Evolutionary conservation across 1,140 invertebrate genomes (phyloP).

Genomic region (Drosophila lowei): DNA sequence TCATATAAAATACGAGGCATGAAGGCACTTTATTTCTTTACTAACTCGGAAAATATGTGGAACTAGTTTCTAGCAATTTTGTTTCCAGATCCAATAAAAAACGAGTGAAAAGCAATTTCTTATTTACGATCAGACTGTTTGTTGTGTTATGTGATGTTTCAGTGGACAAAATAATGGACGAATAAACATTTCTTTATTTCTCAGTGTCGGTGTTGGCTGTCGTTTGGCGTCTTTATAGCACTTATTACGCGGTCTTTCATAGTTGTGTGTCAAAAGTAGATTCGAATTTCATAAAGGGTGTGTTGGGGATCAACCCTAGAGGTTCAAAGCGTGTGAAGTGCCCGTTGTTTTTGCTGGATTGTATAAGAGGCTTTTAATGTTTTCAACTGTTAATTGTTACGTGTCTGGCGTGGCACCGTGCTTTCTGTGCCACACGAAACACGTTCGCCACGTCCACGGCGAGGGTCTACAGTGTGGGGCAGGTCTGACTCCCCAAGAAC

Average conservation of each 20-base stretch:
- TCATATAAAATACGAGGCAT: not conserved
- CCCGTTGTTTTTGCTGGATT: slow-evolving; percentile 53
- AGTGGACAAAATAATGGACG: slow-evolving; percentile 44
- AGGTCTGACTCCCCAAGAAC: slow-evolving; percentile 13
- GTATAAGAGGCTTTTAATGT: slow-evolving; percentile 73
- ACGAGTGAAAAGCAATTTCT: not conserved
- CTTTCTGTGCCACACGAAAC: slow-evolving; percentile 34
- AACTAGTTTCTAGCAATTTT: no score
- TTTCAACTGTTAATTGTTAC: slow-evolving; percentile 81
- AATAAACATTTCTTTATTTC: slow-evolving; percentile 61
- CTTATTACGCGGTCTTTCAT: slow-evolving; percentile 35
- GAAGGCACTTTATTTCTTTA: no score
- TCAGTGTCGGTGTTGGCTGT: slow-evolving; percentile 19
- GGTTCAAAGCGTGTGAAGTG: slow-evolving; percentile 66
- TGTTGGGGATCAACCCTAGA: slow-evolving; percentile 48
- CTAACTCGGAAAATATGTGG: no score
- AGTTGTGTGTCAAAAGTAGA: slow-evolving; percentile 49
- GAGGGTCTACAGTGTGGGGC: not conserved
- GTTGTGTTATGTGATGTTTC: slow-evolving; percentile 64
- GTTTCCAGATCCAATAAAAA: no score
- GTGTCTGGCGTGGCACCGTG: slow-evolving; percentile 51
- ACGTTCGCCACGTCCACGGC: not conserved
- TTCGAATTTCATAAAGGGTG: slow-evolving; percentile 53
- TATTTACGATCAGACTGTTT: slow-evolving; percentile 17
- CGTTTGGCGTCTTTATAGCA: slow-evolving; percentile 39